Percentiles rank a stretch among this genome's conserved stretches.
Evolutionary conservation across 2,888 invertebrate genomes (phyloP).

Genomic region (Ceraclea dissimilis): DNA sequence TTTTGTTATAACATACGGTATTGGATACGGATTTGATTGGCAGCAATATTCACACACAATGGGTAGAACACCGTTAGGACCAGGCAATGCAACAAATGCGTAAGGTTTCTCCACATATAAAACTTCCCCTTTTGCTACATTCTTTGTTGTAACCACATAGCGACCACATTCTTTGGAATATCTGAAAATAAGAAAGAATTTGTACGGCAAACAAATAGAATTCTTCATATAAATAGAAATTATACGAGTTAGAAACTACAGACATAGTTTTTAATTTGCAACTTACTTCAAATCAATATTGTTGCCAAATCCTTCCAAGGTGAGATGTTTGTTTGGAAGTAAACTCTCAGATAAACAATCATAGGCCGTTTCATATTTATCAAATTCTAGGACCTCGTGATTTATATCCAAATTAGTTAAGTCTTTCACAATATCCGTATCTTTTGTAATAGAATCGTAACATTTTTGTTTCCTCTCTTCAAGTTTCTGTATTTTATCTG

Average conservation of each 20-base stretch:
- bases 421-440: neutral
- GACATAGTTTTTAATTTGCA: too few species aligned
- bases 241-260: neutral
- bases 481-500: constrained; percentile 51
- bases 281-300: constrained; percentile 8
- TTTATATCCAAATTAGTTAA: neutral
- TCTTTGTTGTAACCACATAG: constrained; percentile 53
- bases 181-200: constrained; percentile 32
- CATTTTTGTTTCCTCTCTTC: neutral
- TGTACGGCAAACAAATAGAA: neutral
- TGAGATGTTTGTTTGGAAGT: neutral
- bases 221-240: too few species aligned
- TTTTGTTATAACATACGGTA: constrained; percentile 69
- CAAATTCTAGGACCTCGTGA: neutral
- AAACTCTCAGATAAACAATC: neutral
- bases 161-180: constrained; percentile 54
- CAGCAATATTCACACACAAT: constrained; percentile 70
- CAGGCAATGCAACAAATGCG: constrained; percentile 63
- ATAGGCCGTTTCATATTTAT: neutral
- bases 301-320: constrained; percentile 3
- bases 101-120: constrained; percentile 76
- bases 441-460: neutral
- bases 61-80: constrained; percentile 40
- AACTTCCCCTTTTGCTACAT: constrained; percentile 58
- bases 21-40: constrained; percentile 45